Conservation (phyloP, 2,113 vertebrate species). For the Malaclemys terrapin region DNA sequence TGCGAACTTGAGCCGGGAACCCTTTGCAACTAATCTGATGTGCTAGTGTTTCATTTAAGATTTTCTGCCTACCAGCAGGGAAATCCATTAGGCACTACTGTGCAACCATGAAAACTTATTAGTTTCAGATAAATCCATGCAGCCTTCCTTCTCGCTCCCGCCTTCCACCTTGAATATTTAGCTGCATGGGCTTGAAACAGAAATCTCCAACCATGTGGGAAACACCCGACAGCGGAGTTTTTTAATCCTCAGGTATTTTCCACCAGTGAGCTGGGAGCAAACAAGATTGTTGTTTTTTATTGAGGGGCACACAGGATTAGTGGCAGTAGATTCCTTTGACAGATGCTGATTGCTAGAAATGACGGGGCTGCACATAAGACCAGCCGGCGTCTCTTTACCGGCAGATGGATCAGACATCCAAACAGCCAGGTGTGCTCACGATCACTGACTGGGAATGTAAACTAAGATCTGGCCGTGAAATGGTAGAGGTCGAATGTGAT, state of each 20-base stretch:
- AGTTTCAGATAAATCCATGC: neutral
- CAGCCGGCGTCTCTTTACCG: neutral
- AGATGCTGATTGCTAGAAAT: neutral
- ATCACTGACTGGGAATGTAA: neutral
- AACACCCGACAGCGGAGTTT: fast-evolving
- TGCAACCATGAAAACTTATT: neutral
- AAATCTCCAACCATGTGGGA: fast-evolving
- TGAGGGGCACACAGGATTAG: neutral
- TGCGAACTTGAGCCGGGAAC: fast-evolving
- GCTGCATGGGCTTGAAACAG: neutral
- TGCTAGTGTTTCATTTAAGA: neutral
- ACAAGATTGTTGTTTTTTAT: neutral
- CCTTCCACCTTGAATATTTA: neutral
- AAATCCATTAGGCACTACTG: neutral
- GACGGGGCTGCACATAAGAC: neutral
- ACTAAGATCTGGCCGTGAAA: neutral
- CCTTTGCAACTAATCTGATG: neutral
- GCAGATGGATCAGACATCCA: neutral
- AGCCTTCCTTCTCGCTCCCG: neutral
- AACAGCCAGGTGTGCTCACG: neutral
- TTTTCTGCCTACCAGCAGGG: neutral
- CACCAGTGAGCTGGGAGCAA: neutral
- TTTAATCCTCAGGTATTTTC: neutral
- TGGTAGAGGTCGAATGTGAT: neutral
- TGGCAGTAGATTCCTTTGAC: neutral